These are phyloP conservation scores for Machimus atricapillus DNA, from an alignment of 2,888 invertebrate species.

Conservation along the genomic window DNA sequence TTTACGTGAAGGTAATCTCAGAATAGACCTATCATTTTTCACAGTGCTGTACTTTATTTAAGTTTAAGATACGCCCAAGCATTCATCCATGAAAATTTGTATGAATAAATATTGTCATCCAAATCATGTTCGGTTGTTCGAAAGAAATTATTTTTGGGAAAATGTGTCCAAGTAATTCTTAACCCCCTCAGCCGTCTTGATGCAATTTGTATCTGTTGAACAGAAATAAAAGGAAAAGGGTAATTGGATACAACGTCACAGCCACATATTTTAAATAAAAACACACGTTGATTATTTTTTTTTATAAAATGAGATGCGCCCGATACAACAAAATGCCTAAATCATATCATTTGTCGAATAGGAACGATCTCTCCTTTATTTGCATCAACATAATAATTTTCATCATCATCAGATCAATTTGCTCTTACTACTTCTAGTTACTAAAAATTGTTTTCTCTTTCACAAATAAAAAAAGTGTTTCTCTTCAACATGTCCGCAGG, in stretches of 20 bases:
- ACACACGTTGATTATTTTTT: not conserved
- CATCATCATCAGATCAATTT: slow-evolving; percentile 1
- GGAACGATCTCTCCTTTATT: slow-evolving; percentile 38
- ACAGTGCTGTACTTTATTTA: no score
- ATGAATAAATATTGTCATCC: no score
- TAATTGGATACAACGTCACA: not conserved
- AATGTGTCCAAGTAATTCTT: no score
- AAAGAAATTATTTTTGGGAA: no score
- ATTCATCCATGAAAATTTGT: no score
- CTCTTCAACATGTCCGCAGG: slow-evolving; percentile 21
- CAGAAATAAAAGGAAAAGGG: not conserved
- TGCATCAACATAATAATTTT: slow-evolving; percentile 35
- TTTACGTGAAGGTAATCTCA: no score
- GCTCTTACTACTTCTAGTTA: slow-evolving; percentile 11
- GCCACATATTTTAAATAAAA: not conserved
- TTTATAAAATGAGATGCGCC: slow-evolving; percentile 36
- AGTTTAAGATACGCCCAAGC: no score
- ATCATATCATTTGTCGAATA: slow-evolving; percentile 32
- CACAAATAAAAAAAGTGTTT: slow-evolving; percentile 11
- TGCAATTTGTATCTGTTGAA: not conserved
- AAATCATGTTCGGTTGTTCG: no score
- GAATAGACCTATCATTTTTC: no score
- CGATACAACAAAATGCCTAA: slow-evolving; percentile 32
- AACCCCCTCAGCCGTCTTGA: not conserved
- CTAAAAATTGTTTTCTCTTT: not conserved